These are phyloP conservation scores for Meloidogyne floridensis DNA, from an alignment of 1,140 invertebrate species.

Conservation along the genomic window DNA sequence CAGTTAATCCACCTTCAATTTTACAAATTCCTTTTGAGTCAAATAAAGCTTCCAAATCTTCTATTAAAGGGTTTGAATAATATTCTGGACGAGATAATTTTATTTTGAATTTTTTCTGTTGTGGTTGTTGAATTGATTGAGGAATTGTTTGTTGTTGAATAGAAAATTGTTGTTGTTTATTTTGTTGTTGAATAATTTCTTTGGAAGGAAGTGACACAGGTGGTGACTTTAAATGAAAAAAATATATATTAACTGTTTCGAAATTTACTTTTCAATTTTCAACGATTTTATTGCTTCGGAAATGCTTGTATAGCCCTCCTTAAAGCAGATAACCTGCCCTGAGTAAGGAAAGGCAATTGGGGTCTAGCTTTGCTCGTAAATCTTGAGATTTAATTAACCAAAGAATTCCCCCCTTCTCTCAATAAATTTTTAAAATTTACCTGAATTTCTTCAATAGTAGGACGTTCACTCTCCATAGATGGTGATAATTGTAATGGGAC, in stretches of 20 bases:
- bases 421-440: background rate
- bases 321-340: no score
- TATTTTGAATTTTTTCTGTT: slow-evolving; percentile 18
- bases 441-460: background rate
- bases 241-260: background rate
- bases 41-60: slow-evolving; percentile 73
- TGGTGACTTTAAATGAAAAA: background rate
- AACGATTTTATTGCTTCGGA: no score
- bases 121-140: background rate
- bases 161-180: background rate
- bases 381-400: no score
- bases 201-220: background rate
- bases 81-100: slow-evolving; percentile 38
- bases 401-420: no score
- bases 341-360: no score
- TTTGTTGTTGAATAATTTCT: background rate
- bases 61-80: slow-evolving; percentile 74
- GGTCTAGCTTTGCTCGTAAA: no score
- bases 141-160: background rate
- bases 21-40: slow-evolving; percentile 50
- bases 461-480: background rate
- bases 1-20: slow-evolving; percentile 32
- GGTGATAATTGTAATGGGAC: background rate
- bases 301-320: no score
- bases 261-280: no score